Evolutionary conservation across 1,140 invertebrate genomes (phyloP), one percentile per base, ranked within the genome.

Genomic region (Drosophila repletoides): DNA sequence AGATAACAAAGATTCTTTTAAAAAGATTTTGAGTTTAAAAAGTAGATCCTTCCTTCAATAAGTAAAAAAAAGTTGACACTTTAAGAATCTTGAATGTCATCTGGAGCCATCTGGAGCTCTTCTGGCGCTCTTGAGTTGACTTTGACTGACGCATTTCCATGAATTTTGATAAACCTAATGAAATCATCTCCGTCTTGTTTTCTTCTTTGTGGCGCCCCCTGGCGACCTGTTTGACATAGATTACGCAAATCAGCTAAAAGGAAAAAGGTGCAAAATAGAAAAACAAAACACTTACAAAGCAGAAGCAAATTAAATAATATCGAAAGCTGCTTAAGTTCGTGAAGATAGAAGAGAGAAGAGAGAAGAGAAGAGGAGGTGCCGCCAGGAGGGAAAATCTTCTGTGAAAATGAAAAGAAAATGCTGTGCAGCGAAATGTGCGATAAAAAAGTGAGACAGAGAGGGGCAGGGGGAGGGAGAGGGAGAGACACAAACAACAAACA

Each of bases 231-330:
- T 61, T 45, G 26, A 22, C 56, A 19, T 19, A 64, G 77, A 83
- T 83, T 83, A 76, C 49, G 68, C 80, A 76, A 51, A 55, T 41
- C 45, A 41, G 19, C 26, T 28, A 28, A 56, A 55, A 5, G 22
- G 26, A 38, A 64, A 58, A 48, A 52, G 29, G 29, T 45, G 29
- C 52, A 46, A 53, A 53, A 43, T 22, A 43, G 26, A 36, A 41
- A 31, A 45, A 45, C 49, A 38, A 38, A 55, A 41, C 24, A 38
- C 24, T 17, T 12, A 43, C 56, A 40, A 56, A 45, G 49, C 40
- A 24, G 19, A 52, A 55, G 36, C 53, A 84, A 81, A 84, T 81
- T 77, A 75, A 75, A 76, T 73, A 73, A 70, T 77, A 77, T 77
- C 49, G n/a, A 73, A 83, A 69, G 76, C 71, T 67, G 72, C 66